Evolutionary conservation across 1,140 invertebrate species (phyloP), one percentile per base, ranked within the genome.

Genomic region (Drosophila tropicalis): DNA sequence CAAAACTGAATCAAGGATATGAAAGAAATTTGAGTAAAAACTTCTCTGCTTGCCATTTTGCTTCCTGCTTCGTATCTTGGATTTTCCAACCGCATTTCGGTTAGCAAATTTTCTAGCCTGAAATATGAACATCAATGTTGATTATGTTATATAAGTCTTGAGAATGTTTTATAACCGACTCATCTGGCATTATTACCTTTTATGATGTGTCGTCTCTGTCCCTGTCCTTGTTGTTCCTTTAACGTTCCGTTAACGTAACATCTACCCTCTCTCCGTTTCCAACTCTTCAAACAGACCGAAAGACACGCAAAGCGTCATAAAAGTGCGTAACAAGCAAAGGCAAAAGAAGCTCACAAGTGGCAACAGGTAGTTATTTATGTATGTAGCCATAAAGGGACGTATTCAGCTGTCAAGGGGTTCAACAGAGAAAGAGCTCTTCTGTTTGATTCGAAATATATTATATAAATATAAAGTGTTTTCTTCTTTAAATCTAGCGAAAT

Each of bases 171-270:
- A 78, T 76, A 71, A 71, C 66, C 57, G 55, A 72, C 69, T 79
- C 73, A 76, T 76, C 41, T 76, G 73, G 66, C 74, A 77, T 75
- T 51, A 79, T 79, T 86, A 79, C 66, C 71, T 73, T 76, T 86
- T 82, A 86, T 82, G 83, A 75, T 58, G 76, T 62, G 70, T 47
- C 66, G 39, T 61, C 55, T 39, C 44, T 17, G 15, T 47, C 17
- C 12, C 36, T 13, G 15, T 47, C 7, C 34, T 12, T 19, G 29
- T 6, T 17, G 44, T 19, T 7, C 15, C 44, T 19, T 3, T 17
- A 29, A 29, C 5, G 29, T 29, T 29, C 5, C 29, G 29, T 29
- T 29, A 29, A 29, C 29, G 5, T 5, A 29, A 29, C 5, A 6
- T 15, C n/a, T 6, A 5, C 3, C 2, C 3, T 9, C 1, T 4